Evolutionary conservation across 2,888 invertebrate species (phyloP).

Genomic region (Agapetus fuscipes): DNA sequence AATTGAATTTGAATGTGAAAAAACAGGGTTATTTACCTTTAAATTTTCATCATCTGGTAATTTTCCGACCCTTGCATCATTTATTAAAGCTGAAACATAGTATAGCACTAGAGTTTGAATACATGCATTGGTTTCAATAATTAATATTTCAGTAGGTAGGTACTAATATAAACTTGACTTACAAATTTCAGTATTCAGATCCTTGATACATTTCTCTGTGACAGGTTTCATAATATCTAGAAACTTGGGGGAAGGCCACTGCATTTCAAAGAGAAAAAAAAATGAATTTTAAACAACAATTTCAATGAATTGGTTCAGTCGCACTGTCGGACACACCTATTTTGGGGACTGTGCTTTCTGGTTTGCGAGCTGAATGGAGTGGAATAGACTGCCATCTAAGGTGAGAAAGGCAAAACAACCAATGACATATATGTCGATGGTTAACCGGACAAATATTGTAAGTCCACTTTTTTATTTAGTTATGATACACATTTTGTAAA

Average conservation of each 20-base stretch:
- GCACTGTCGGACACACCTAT: too few species aligned
- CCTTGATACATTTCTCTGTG: slow-evolving; percentile 14
- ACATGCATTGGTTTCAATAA: neutral
- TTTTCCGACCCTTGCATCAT: slow-evolving; percentile 14
- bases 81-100: slow-evolving; percentile 11
- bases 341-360: too few species aligned
- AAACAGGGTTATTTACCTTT: slow-evolving; percentile 5
- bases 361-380: too few species aligned
- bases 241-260: slow-evolving; percentile 16
- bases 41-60: slow-evolving; percentile 14
- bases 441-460: too few species aligned
- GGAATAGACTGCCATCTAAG: too few species aligned
- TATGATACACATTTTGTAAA: too few species aligned
- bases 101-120: neutral
- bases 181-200: slow-evolving; percentile 9
- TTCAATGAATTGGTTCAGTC: too few species aligned
- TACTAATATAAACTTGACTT: slow-evolving; percentile 1
- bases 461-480: too few species aligned
- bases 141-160: neutral
- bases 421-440: too few species aligned
- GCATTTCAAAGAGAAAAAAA: too few species aligned
- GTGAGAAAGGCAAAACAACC: too few species aligned
- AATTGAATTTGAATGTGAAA: neutral
- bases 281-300: too few species aligned
- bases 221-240: slow-evolving; percentile 13